Base-by-base conservation (phyloP, 2,888 invertebrate genomes). In the Tigriopus californicus region DNA sequence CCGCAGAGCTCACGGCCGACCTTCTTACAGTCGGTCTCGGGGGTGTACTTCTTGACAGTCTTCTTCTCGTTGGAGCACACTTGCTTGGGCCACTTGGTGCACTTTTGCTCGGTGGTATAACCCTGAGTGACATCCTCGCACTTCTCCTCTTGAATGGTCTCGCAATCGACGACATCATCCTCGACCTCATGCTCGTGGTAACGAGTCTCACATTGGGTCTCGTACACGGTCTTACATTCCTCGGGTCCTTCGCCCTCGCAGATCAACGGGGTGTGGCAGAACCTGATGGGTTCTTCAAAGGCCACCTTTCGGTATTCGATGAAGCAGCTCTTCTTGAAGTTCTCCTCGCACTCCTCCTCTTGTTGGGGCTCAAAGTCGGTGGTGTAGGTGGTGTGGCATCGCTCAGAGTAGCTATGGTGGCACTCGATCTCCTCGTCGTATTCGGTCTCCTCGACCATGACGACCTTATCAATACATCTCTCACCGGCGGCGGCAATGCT, bases 71-170 rank as follows among this genome's bases (percentile, higher is more conserved):
- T 41, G 18, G n/a, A 3, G 44, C 56, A 56, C 41, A 42, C 56
- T 41, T 56, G 41, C 20, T 44, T 56, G 44, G 56, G 56, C 56
- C 56, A 56, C 56, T 56, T 56, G 56, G 56, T 41, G 44, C 56
- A 56, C 44, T 56, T 56, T 15, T 40, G 15, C 22, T 41, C 40
- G 18, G 56, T 56, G 20, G 56, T 56, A 20, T 56, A 56, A 42
- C 56, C 56, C 8, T 40, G 15, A 13, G 56, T 56, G 13, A 20
- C 42, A 42, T 41, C 42, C 22, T 40, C 56, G 24, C 56, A 56
- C 22, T 56, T 56, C 42, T 56, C 56, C 15, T 56, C 56, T 18
- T 56, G 44, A 4, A 56, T 24, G n/a, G 49, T 49, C 49, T 49
- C 20, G 22, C 49, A 49, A 12, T 49, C 49, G 4, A 49, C 49